A percentile compares a stretch with the other conserved stretches of the same genome.
phyloP scores from a whole-genome alignment of 2,113 vertebrate species.

The Collichthys lucidus region DNA sequence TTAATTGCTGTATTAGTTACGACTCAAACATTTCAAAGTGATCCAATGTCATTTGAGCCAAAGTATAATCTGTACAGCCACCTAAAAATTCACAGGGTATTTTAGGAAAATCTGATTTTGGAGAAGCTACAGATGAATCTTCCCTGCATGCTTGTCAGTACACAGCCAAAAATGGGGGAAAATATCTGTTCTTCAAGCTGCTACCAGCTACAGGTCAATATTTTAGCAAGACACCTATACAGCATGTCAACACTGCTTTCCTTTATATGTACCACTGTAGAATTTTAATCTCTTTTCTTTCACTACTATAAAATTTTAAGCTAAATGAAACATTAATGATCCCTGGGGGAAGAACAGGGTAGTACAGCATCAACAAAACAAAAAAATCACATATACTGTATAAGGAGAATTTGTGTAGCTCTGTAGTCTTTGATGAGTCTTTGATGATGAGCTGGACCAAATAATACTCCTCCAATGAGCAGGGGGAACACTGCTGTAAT shows the following conservation, averaged over 20 bases:
- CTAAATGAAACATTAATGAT: constrained; percentile 3
- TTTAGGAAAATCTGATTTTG: neutral
- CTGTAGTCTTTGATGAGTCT: constrained; percentile 12
- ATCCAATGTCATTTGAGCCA: constrained; percentile 23
- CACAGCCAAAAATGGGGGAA: neutral
- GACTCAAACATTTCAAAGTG: constrained; percentile 38
- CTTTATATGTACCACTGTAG: neutral
- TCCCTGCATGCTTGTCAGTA: neutral
- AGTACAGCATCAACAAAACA: neutral
- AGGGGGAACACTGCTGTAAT: neutral
- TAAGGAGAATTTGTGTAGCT: neutral
- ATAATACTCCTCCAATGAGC: neutral
- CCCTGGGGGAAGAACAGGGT: neutral
- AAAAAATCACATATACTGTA: neutral
- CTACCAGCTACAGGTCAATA: neutral
- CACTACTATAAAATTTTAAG: neutral
- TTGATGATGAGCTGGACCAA: neutral
- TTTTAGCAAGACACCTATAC: neutral
- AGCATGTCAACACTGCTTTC: neutral
- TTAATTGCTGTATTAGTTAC: constrained; percentile 40
- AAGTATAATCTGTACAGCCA: neutral
- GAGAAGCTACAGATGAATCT: neutral
- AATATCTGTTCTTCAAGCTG: neutral
- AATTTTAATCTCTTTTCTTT: neutral
- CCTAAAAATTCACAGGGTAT: neutral